phyloP scores from a whole-genome alignment of 1,140 invertebrate species.

The Drosophila funebris region DNA sequence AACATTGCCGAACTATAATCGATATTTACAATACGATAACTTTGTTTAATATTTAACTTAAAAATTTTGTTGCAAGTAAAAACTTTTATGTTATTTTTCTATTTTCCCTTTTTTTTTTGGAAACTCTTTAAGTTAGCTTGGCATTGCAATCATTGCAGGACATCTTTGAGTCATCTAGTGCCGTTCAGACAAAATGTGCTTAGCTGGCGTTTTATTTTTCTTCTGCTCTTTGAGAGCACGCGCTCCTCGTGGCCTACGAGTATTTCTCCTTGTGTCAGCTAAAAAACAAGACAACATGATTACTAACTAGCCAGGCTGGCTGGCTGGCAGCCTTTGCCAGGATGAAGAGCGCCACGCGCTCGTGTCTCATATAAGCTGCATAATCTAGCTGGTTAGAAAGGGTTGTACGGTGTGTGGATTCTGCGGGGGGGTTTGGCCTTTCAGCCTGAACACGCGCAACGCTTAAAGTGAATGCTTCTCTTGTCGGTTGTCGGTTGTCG shows the following conservation, averaged over 20 bases:
- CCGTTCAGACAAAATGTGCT: slow-evolving; percentile 27
- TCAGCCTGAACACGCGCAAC: slow-evolving; percentile 6
- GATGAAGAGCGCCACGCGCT: slow-evolving; percentile 25
- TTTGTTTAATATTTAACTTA: neutral
- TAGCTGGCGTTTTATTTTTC: slow-evolving; percentile 63
- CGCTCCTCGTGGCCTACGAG: slow-evolving; percentile 19
- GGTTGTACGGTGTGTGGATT: neutral
- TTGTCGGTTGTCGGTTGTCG: slow-evolving; percentile 10
- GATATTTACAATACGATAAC: neutral
- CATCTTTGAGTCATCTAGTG: slow-evolving; percentile 31
- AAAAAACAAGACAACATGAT: slow-evolving; percentile 46
- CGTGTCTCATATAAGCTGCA: slow-evolving; percentile 31
- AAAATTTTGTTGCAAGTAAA: neutral
- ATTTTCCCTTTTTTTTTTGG: no score
- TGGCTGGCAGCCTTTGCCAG: slow-evolving; percentile 4
- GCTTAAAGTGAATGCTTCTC: slow-evolving; percentile 25
- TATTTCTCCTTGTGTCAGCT: slow-evolving; percentile 64
- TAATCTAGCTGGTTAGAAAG: slow-evolving; percentile 13
- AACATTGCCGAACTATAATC: neutral
- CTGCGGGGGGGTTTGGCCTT: neutral
- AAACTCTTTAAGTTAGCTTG: neutral
- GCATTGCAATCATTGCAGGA: slow-evolving; percentile 40
- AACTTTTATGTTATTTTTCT: neutral
- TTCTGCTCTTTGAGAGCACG: slow-evolving; percentile 47
- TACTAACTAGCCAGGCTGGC: slow-evolving; percentile 14